Evolutionary conservation across 2,797 vertebrate genomes (phyloP).

Genomic region (Sebastes steindachneri): DNA sequence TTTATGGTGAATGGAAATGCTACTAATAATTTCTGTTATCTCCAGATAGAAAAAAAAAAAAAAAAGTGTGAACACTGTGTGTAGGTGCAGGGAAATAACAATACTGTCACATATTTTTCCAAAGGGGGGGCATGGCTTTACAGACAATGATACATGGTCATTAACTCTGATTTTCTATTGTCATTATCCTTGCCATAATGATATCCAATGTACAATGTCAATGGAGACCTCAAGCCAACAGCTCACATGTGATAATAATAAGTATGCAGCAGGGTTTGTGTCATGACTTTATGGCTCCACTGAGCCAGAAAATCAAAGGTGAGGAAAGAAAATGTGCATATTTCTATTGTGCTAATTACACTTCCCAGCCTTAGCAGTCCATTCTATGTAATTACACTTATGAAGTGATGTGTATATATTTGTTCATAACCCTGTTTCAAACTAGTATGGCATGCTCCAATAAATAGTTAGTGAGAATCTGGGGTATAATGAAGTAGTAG

Average conservation of each 20-base stretch:
- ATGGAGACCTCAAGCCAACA: conserved; percentile 23
- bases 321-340: conserved; percentile 24
- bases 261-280: conserved; percentile 20
- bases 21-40: conserved; percentile 75
- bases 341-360: conserved; percentile 36
- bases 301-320: conserved; percentile 51
- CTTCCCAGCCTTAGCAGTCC: background rate
- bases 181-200: conserved; percentile 48
- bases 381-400: conserved; percentile 11
- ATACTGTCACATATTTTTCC: conserved; percentile 43
- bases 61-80: conserved; percentile 40
- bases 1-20: conserved; percentile 67
- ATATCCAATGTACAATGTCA: conserved; percentile 22
- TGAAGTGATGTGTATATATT: conserved; percentile 12
- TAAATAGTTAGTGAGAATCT: conserved; percentile 20
- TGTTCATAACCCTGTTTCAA: conserved; percentile 27
- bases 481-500: conserved; percentile 1
- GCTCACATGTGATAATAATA: conserved; percentile 28
- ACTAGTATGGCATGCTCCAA: background rate
- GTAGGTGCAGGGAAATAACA: conserved; percentile 43
- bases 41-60: conserved; percentile 42
- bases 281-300: conserved; percentile 30
- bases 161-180: conserved; percentile 35
- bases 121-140: background rate
- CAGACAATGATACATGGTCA: conserved; percentile 34